Evolutionary conservation across 1,140 invertebrate species (phyloP).

Genomic region (Orchestia grillus): DNA sequence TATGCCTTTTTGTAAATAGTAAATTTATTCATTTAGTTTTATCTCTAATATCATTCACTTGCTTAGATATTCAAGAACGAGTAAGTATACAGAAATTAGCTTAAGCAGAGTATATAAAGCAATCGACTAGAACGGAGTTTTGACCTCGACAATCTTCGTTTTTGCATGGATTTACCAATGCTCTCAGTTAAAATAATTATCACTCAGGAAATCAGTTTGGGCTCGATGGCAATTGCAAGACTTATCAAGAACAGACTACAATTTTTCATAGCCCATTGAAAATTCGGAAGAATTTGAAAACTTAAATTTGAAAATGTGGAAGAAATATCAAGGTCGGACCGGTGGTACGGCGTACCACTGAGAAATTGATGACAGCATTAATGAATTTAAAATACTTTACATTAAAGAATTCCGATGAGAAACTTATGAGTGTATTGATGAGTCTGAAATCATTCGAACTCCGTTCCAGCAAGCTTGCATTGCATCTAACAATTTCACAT

Average conservation of each 20-base stretch:
- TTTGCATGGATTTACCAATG: background rate
- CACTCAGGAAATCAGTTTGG: background rate
- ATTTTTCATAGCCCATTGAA: no score
- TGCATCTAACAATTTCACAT: background rate
- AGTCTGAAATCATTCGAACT: background rate
- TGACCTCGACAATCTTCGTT: background rate
- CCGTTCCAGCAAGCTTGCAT: background rate
- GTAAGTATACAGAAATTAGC: background rate
- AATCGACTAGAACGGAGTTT: background rate
- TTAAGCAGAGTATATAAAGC: background rate
- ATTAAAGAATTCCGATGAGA: no score
- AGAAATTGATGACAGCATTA: no score
- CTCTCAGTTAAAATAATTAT: background rate
- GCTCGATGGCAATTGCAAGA: no score
- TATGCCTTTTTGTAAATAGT: background rate
- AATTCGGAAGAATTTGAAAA: no score
- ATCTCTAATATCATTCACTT: background rate
- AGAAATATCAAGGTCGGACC: no score
- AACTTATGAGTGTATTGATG: no score
- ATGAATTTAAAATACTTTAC: no score
- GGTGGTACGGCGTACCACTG: no score
- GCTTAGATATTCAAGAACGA: background rate
- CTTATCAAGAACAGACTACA: no score
- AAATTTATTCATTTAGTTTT: background rate
- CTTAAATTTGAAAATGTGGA: no score